A percentile compares a stretch with the other conserved stretches of the same genome.
Evolutionary conservation across 2,797 vertebrate genomes (phyloP).

Genomic region (Channa striata): DNA sequence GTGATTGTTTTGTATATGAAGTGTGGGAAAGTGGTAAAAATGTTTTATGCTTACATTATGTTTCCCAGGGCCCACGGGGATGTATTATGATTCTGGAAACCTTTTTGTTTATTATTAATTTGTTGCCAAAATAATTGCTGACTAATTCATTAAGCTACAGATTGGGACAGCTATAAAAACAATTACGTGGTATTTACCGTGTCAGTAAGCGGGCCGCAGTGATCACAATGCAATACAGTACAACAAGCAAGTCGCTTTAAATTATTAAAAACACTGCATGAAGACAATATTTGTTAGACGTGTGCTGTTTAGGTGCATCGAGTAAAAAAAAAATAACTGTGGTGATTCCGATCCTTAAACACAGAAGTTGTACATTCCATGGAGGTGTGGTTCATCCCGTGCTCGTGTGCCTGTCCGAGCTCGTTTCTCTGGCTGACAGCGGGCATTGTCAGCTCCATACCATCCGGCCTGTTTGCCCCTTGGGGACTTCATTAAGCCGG

Average conservation of each 20-base stretch:
- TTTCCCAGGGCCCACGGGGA: background rate
- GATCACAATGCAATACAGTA: no score
- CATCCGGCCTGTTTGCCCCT: conserved; percentile 64
- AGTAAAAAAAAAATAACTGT: conserved; percentile 31
- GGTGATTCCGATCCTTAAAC: conserved; percentile 23
- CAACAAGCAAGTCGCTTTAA: no score
- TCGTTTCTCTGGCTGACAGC: conserved; percentile 66
- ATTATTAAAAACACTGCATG: no score
- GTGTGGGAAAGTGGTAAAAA: no score
- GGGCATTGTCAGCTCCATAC: conserved; percentile 67
- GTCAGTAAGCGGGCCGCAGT: no score
- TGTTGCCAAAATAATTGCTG: no score
- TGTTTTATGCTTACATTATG: background rate
- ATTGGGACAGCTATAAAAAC: background rate
- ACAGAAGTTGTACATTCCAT: conserved; percentile 43
- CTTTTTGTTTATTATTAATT: no score
- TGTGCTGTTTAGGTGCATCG: background rate
- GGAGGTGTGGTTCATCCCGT: background rate
- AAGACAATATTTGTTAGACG: no score
- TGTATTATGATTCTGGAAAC: no score
- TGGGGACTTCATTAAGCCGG: conserved; percentile 76
- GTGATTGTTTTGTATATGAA: no score
- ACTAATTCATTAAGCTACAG: background rate
- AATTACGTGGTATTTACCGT: background rate
- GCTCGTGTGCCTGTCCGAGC: conserved; percentile 14